These are phyloP conservation scores for Drosophila anceps DNA, from an alignment of 2,888 invertebrate genomes.

Conservation along the genomic window DNA sequence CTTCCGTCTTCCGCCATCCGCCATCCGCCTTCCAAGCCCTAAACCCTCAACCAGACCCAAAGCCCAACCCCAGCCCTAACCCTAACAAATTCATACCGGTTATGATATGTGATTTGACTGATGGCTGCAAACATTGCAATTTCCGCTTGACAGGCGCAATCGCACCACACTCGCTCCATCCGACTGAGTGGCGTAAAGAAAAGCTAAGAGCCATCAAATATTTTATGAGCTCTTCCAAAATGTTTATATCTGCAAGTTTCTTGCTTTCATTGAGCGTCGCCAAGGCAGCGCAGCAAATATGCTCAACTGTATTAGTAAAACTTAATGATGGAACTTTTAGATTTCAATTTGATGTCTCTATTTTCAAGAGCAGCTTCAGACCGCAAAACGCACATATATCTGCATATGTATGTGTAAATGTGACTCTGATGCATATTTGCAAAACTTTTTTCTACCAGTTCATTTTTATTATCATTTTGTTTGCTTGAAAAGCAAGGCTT, in stretches of 20 bases:
- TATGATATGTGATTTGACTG: slow-evolving; percentile 67
- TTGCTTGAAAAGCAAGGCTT: background rate
- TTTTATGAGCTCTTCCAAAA: slow-evolving; percentile 43
- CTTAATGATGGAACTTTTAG: background rate
- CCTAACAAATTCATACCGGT: slow-evolving; percentile 53
- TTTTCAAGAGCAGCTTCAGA: background rate
- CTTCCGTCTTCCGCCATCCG: background rate
- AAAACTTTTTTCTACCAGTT: background rate
- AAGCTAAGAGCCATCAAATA: slow-evolving; percentile 45
- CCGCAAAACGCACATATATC: background rate
- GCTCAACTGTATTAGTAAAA: slow-evolving; percentile 7
- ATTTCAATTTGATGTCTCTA: background rate
- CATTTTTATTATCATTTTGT: background rate
- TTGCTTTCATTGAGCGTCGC: slow-evolving; percentile 19
- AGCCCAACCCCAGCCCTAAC: slow-evolving; percentile 17
- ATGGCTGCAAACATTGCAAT: slow-evolving; percentile 55
- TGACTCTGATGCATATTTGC: background rate
- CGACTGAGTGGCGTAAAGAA: slow-evolving; percentile 20
- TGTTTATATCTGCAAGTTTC: slow-evolving; percentile 37
- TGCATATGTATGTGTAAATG: background rate
- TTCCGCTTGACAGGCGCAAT: slow-evolving; percentile 39
- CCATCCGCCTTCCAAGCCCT: background rate
- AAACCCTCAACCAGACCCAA: background rate
- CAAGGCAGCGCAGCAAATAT: slow-evolving; percentile 34
- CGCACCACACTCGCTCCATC: slow-evolving; percentile 1